Evolutionary conservation across 2,888 invertebrate genomes (phyloP), one percentile per base, ranked within the genome.

Genomic region (Prenolepis imparis): DNA sequence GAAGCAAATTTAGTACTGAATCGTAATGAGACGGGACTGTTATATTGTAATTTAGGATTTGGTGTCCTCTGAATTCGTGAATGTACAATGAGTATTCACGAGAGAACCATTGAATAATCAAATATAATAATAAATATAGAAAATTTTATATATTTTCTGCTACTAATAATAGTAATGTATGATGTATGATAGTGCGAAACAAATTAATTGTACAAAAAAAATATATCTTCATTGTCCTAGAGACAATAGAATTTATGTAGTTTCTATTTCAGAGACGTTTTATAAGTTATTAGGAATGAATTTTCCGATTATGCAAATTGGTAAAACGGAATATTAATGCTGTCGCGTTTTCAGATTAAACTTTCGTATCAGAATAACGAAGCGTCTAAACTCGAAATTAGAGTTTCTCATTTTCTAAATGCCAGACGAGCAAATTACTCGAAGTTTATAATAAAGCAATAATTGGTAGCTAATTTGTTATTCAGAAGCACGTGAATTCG

Each of bases 341-440:
- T 41, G 21, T 32, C 44, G 12, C 44, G 44, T 80, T 72, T 72
- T 24, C 78, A 44, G 72, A 80, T 80, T 72, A 80, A 80, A 80
- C 78, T 80, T 72, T 72, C 73, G 24, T 72, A 59, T 57, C 59
- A 12, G 59, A 12, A 80, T 72, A 80, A 78, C 32, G 78, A 80
- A 80, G 44, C 36, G 44, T 32, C 73, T 72, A 80, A 80, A 80
- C 73, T 80, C 78, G 41, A 72, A 78, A 78, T 78, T 70, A 41
- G 32, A 72, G 44, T 80, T 80, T 36, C 72, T 72, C 78, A 72
- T 72, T 78, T 80, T 61, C 59, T 72, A 80, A 72, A 80, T 72
- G 32, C 72, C 9, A 8, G 21, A 36, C 18, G 24, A n/a, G 21
- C 24, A 8, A 59, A 72, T 80, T 59, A 72, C 59, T 70, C 57